Conservation (phyloP, 2,888 invertebrate genomes). For the Nesidiocoris tenuis region DNA sequence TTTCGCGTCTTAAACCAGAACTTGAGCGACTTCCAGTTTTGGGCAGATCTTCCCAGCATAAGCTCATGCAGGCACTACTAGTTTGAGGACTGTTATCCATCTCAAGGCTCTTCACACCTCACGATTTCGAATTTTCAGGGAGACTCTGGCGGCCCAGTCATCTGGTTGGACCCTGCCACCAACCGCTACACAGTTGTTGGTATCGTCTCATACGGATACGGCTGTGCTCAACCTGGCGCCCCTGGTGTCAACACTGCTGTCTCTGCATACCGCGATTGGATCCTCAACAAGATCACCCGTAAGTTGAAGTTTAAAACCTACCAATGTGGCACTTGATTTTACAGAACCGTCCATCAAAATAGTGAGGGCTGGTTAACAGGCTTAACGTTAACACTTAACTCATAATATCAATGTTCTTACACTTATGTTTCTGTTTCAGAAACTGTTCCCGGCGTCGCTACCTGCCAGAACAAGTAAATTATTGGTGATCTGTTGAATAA, state of each 20-base stretch:
- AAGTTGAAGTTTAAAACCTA: too few species aligned
- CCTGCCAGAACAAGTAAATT: constrained; percentile 21
- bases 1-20: too few species aligned
- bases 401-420: too few species aligned
- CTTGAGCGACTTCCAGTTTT: too few species aligned
- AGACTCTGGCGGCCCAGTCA: constrained; percentile 63
- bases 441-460: constrained; percentile 5
- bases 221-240: constrained; percentile 44
- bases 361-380: too few species aligned
- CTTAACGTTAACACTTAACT: too few species aligned
- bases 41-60: too few species aligned
- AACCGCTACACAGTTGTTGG: constrained; percentile 54
- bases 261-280: constrained; percentile 58
- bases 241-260: constrained; percentile 48
- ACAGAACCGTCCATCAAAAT: too few species aligned
- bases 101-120: too few species aligned
- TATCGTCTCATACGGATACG: constrained; percentile 47
- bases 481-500: neutral
- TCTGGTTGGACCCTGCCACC: constrained; percentile 58
- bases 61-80: too few species aligned
- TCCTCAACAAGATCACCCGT: constrained; percentile 52
- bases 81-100: too few species aligned
- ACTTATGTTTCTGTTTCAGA: constrained; percentile 9
- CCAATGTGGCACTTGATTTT: neutral
- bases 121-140: constrained; percentile 51